These are phyloP conservation scores for Sinocyclocheilus grahami DNA, from an alignment of 2,113 vertebrate genomes.

Conservation along the genomic window DNA sequence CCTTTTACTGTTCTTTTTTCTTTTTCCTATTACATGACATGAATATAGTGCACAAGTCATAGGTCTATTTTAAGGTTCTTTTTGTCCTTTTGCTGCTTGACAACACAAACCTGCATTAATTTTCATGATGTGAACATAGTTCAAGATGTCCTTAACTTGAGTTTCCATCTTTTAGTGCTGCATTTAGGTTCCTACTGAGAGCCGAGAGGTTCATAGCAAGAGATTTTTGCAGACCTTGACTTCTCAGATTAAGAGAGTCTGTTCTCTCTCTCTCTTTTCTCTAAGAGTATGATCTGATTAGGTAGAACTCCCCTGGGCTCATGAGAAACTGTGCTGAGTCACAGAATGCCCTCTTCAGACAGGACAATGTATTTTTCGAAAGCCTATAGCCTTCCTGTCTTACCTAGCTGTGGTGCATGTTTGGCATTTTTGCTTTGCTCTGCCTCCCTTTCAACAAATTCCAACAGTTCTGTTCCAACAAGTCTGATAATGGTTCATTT, in stretches of 20 bases:
- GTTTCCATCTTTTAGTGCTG: conserved; percentile 8
- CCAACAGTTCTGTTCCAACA: background rate
- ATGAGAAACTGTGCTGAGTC: conserved; percentile 47
- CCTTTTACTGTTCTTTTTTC: background rate
- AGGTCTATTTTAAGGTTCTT: background rate
- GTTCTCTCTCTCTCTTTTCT: background rate
- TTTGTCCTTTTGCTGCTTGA: background rate
- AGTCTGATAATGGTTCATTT: background rate
- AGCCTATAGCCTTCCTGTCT: background rate
- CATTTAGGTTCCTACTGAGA: conserved; percentile 9
- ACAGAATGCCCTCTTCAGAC: conserved; percentile 37
- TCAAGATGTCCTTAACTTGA: background rate
- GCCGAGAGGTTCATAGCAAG: conserved; percentile 16
- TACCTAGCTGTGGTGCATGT: no score
- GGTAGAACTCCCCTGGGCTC: conserved; percentile 40
- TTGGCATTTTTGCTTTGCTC: background rate
- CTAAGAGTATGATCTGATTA: conserved; percentile 45
- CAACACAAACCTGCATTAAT: background rate
- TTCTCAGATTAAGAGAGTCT: background rate
- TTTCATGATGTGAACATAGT: background rate
- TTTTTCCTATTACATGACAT: background rate
- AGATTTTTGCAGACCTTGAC: conserved; percentile 34
- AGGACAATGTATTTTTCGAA: conserved; percentile 3
- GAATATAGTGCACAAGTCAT: background rate
- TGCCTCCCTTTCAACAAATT: background rate